phyloP scores from a whole-genome alignment of 2,113 vertebrate species.

The Dicerorhinus sumatrensis region DNA sequence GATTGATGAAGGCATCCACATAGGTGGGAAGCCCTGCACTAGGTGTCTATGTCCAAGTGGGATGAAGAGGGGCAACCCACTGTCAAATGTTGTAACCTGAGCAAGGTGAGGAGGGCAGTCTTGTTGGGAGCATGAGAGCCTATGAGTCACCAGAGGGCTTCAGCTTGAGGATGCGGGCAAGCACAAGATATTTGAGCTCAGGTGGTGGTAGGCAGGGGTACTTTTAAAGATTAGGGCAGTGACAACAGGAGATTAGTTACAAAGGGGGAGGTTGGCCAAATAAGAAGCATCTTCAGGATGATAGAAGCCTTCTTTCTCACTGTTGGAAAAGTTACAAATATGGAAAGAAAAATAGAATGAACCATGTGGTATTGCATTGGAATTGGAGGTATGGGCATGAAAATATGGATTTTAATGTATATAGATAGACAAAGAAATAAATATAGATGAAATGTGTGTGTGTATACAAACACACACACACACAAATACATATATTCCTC shows the following conservation, averaged over 20 bases:
- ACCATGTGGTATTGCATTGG: neutral
- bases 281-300: neutral
- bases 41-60: neutral
- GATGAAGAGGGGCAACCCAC: neutral
- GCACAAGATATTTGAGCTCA: neutral
- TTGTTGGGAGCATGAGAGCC: neutral
- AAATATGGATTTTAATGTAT: neutral
- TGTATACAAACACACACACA: neutral
- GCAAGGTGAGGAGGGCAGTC: neutral
- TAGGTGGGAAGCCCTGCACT: neutral
- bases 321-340: neutral
- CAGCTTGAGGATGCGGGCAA: neutral
- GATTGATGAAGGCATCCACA: neutral
- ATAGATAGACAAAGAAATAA: neutral
- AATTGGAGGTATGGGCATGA: neutral
- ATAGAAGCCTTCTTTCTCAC: neutral
- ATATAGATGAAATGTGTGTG: neutral
- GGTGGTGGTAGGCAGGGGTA: neutral
- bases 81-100: neutral
- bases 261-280: neutral
- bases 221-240: neutral
- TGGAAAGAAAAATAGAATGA: neutral
- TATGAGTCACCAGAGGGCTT: neutral
- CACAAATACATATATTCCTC: neutral
- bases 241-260: neutral